Evolutionary conservation across 2,797 vertebrate species (phyloP), one percentile per base, ranked within the genome.

Genomic region (Melanotaenia parkinsoni): DNA sequence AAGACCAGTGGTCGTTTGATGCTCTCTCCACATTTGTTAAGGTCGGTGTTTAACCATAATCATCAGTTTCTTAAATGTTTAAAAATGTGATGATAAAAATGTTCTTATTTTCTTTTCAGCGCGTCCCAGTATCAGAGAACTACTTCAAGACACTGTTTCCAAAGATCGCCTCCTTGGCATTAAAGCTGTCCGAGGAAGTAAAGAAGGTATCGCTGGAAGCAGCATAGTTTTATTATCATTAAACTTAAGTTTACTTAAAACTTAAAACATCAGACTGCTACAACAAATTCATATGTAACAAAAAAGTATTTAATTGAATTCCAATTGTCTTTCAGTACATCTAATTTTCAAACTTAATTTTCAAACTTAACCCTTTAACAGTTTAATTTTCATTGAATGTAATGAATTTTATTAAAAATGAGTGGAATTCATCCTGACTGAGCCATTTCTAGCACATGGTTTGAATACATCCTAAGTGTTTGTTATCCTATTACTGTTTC

Each of bases 121-220:
- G 0, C 0, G 0, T 81, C 8, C 59, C 79, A 0, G 0, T 4
- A 1, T 0, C 1, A 0, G 84, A 92, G 3, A 85, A 75, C 1
- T 38, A 80, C 56, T 64, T 74, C 20, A 0, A 4, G 2, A 0
- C 0, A 0, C 70, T 92, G 54, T 84, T 89, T 45, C 83, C 86
- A 3, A 94, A 89, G 87, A 94, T 94, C 1, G 93, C 90, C 0
- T 50, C 26, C 0, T 66, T 94, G 82, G 94, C 94, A 2, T 18
- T 89, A 43, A 64, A 5, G 1, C 84, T 95, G 22, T 89, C 89
- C 0, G 0, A n/a, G 0, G 0, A 12, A 0, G 72, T 94, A 33
- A 56, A 35, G n/a, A 90, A 74, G 86, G 94, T 94, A 70, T 32
- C 13, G 22, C 3, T 30, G 16, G 18, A 37, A 18, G 43, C 2